These are phyloP conservation scores for Pogonocherus hispidulus DNA, from an alignment of 2,888 invertebrate genomes.

Conservation along the genomic window DNA sequence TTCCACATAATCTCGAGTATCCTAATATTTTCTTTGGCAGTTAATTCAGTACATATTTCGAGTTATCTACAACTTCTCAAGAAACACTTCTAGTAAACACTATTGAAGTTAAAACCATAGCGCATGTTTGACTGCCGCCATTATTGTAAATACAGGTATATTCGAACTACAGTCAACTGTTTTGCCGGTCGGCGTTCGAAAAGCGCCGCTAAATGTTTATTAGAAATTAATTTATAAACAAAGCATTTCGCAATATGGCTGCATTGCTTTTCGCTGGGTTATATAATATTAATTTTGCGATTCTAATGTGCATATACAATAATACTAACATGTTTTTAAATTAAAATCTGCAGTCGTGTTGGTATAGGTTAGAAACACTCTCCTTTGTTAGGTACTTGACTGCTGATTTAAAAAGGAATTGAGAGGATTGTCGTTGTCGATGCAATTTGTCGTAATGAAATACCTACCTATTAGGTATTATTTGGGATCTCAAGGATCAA, in stretches of 20 bases:
- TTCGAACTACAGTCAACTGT: constrained; percentile 60
- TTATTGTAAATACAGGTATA: constrained; percentile 58
- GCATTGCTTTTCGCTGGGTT: background rate
- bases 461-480: no score
- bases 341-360: background rate
- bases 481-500: background rate
- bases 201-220: constrained; percentile 17
- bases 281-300: background rate
- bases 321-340: no score
- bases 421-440: background rate
- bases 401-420: background rate
- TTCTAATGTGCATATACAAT: background rate
- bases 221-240: constrained; percentile 14
- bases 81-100: constrained; percentile 71
- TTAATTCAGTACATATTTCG: no score
- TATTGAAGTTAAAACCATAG: constrained; percentile 65
- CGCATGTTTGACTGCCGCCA: constrained; percentile 67
- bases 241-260: background rate
- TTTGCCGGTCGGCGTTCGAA: constrained; percentile 54
- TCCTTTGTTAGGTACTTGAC: background rate
- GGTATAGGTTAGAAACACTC: constrained; percentile 30
- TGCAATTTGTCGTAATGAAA: no score
- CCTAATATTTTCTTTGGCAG: no score
- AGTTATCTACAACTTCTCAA: constrained; percentile 69
- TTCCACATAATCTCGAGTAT: background rate